Percentiles rank a stretch among this genome's conserved stretches.
These are phyloP conservation scores for Drosophila orosa DNA, from an alignment of 1,140 invertebrate species.

Conservation along the genomic window DNA sequence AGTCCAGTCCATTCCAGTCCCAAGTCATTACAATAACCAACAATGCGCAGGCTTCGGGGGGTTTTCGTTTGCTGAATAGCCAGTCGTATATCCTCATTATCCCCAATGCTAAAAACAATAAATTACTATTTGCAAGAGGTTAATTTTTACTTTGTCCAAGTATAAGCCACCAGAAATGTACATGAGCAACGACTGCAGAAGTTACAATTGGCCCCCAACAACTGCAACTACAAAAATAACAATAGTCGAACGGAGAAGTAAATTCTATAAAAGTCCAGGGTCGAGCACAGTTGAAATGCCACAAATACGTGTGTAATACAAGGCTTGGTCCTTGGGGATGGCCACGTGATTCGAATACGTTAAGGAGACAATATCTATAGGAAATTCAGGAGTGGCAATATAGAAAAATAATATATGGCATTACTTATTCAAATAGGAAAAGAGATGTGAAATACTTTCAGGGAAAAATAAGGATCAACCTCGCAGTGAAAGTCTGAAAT, in stretches of 20 bases:
- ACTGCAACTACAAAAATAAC: conserved; percentile 40
- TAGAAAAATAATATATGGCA: neutral
- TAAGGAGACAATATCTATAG: neutral
- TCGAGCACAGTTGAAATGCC: conserved; percentile 25
- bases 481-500: neutral
- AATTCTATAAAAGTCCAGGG: conserved; percentile 35
- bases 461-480: neutral
- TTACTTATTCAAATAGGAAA: neutral
- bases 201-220: conserved; percentile 67
- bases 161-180: conserved; percentile 63
- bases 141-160: conserved; percentile 72
- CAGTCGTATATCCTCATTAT: conserved; percentile 74
- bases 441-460: neutral
- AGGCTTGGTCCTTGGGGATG: conserved; percentile 20
- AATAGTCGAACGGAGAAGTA: conserved; percentile 43
- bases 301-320: conserved; percentile 10
- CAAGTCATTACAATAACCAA: conserved; percentile 64
- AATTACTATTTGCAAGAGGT: conserved; percentile 81
- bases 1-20: conserved; percentile 38
- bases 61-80: conserved; percentile 3
- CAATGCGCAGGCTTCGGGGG: conserved; percentile 48
- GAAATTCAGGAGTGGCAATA: no score
- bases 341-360: conserved; percentile 3
- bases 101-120: conserved; percentile 75
- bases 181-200: conserved; percentile 58